Percentiles rank a stretch among this genome's conserved stretches.
These are phyloP conservation scores for Pachyseris speciosa DNA, from an alignment of 64 coral and sea anemone species.

Conservation along the genomic window DNA sequence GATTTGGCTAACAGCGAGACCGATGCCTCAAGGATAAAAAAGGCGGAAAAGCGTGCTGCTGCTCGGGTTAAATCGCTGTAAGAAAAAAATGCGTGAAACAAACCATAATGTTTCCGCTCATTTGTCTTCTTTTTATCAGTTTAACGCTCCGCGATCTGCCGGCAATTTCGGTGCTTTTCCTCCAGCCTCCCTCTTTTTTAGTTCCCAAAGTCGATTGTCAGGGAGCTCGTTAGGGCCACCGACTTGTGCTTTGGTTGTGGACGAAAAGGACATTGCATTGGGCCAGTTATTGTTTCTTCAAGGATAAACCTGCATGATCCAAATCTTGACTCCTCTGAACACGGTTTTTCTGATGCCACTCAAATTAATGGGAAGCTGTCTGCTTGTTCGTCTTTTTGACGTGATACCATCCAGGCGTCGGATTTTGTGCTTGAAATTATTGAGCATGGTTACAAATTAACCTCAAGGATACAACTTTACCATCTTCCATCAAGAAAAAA, in stretches of 20 bases:
- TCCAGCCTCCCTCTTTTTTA: neutral
- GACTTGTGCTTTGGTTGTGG: neutral
- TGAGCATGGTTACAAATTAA: slow-evolving; percentile 58
- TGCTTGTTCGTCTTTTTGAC: neutral
- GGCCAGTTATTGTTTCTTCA: neutral
- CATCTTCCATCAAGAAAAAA: slow-evolving; percentile 33
- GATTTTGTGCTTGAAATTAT: slow-evolving; percentile 56
- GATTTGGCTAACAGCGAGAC: slow-evolving; percentile 50
- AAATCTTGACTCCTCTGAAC: neutral
- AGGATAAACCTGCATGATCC: neutral
- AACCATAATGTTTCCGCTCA: neutral
- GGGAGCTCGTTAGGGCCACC: neutral
- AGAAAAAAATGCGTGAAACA: slow-evolving; percentile 6
- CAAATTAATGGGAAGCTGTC: neutral
- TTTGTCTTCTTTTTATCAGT: no score
- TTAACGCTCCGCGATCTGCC: no score
- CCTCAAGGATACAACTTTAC: neutral
- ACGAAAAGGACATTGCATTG: neutral
- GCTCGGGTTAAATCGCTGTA: neutral
- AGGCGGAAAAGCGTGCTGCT: slow-evolving; percentile 24
- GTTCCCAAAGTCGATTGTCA: slow-evolving; percentile 12
- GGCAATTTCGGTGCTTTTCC: no score
- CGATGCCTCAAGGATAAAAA: slow-evolving; percentile 33
- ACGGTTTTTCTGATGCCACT: neutral
- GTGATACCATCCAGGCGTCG: slow-evolving; percentile 5